Evolutionary conservation across 2,888 invertebrate genomes (phyloP).

Genomic region (Plemyria rubiginata): DNA sequence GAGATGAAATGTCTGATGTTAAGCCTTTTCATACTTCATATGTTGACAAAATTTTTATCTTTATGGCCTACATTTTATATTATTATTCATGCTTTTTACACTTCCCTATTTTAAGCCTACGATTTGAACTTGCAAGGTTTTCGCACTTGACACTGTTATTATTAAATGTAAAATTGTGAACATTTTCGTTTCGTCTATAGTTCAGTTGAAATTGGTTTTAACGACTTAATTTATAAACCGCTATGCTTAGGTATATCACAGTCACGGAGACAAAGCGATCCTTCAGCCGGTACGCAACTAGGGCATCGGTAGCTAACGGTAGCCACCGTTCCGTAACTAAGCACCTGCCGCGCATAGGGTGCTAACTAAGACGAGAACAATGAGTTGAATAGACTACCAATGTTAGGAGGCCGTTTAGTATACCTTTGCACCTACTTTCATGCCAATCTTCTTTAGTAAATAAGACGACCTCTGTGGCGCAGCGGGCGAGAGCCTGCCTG

Average conservation of each 20-base stretch:
- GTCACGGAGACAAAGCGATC: constrained; percentile 1
- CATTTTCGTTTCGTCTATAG: neutral
- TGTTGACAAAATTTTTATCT: too few species aligned
- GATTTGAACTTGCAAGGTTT: too few species aligned
- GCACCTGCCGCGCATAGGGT: constrained; percentile 20
- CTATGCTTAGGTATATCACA: neutral
- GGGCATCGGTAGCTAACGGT: constrained; percentile 11
- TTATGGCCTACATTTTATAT: too few species aligned
- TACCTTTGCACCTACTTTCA: neutral
- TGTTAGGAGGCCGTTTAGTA: constrained; percentile 4
- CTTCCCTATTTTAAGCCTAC: too few species aligned
- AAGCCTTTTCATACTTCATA: too few species aligned
- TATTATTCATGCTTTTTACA: too few species aligned
- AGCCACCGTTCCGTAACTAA: constrained; percentile 18
- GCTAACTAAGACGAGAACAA: constrained; percentile 21
- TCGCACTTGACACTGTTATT: too few species aligned
- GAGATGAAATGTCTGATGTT: too few species aligned
- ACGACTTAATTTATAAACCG: neutral
- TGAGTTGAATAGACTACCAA: neutral
- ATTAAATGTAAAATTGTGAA: too few species aligned
- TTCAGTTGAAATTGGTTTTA: neutral
- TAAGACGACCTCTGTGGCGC: too few species aligned
- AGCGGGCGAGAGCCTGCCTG: too few species aligned
- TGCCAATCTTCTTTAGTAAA: too few species aligned
- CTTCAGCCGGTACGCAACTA: constrained; percentile 16